Conservation (phyloP, 2,888 invertebrate genomes). For the Mactromeris polynyma region DNA sequence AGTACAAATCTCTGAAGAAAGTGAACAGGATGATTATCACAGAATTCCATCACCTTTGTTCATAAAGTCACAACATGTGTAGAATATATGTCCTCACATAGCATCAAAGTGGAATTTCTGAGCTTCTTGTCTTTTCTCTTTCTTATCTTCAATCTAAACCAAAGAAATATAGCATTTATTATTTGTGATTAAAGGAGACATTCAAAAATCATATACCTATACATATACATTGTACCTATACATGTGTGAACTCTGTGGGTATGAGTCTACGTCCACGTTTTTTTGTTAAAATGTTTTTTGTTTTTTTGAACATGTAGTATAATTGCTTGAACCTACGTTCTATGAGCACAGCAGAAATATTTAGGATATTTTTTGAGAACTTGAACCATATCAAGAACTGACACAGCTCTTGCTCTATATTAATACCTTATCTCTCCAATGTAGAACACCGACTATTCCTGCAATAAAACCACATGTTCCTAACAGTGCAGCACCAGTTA, state of each 20-base stretch:
- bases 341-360: no score
- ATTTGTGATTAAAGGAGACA: not conserved
- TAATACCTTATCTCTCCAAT: slow-evolving; percentile 94
- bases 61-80: not conserved
- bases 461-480: slow-evolving; percentile 95
- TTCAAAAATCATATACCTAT: not conserved
- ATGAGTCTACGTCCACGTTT: no score
- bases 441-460: slow-evolving; percentile 94
- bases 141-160: slow-evolving; percentile 90
- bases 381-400: not conserved
- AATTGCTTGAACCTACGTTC: no score
- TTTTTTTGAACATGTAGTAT: no score
- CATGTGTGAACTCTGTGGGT: no score
- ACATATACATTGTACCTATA: no score
- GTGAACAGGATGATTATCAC: not conserved
- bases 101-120: slow-evolving; percentile 95
- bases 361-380: no score
- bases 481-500: slow-evolving; percentile 95
- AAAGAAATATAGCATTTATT: not conserved
- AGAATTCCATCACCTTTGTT: not conserved
- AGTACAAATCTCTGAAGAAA: no score
- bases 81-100: slow-evolving; percentile 89
- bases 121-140: slow-evolving; percentile 93
- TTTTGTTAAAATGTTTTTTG: no score
- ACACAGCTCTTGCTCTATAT: not conserved